Evolutionary conservation across 1,140 invertebrate genomes (phyloP).

Genomic region (Drosophila murphyi): DNA sequence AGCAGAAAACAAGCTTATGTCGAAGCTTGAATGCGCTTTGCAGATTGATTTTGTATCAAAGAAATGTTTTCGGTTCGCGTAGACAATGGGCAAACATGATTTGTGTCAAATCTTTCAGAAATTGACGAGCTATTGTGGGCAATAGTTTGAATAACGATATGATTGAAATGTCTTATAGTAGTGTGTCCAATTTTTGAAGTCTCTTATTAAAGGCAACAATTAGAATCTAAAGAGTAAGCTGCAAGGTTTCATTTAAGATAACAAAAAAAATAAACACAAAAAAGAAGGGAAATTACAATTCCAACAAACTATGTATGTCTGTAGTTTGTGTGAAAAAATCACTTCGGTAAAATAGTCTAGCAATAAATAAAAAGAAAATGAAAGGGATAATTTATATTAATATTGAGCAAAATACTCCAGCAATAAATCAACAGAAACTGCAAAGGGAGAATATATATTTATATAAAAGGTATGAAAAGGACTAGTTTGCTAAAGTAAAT

Average conservation of each 20-base stretch:
- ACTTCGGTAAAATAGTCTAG: too few species aligned
- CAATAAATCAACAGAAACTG: too few species aligned
- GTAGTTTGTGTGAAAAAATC: too few species aligned
- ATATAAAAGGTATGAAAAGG: too few species aligned
- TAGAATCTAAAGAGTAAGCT: background rate
- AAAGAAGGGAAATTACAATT: too few species aligned
- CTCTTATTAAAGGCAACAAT: background rate
- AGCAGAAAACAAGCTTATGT: slow-evolving; percentile 17
- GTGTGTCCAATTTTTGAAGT: slow-evolving; percentile 19
- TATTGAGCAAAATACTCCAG: too few species aligned
- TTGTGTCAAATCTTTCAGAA: slow-evolving; percentile 19
- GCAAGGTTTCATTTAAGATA: background rate
- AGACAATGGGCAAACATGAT: slow-evolving; percentile 20
- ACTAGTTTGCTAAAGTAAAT: too few species aligned
- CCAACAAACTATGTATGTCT: too few species aligned
- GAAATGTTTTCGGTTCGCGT: slow-evolving; percentile 8
- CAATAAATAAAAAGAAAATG: too few species aligned
- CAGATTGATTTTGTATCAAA: slow-evolving; percentile 22
- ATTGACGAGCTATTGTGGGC: slow-evolving; percentile 20
- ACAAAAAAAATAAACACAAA: background rate
- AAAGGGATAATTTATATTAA: too few species aligned
- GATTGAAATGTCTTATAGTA: slow-evolving; percentile 12
- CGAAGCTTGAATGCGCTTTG: slow-evolving; percentile 40
- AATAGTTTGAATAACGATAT: background rate
- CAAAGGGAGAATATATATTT: too few species aligned